Base-by-base conservation (phyloP, 2,888 invertebrate species). In the Seladonia tumulorum region DNA sequence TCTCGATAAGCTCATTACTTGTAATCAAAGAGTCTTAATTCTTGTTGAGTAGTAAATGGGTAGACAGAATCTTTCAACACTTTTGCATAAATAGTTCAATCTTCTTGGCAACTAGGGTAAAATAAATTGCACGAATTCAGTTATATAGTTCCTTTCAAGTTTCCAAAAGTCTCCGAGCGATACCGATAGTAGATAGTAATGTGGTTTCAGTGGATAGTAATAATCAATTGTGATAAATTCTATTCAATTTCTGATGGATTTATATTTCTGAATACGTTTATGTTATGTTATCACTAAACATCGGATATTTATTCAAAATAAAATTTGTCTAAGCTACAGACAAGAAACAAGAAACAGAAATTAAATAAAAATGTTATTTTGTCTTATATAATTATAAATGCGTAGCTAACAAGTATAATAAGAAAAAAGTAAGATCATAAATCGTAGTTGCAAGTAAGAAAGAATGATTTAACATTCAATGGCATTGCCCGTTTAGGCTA, bases 21-120 rank as follows among this genome's bases (percentile, higher is more conserved):
- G 45, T 71, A 45, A 71, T 71, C 71, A 71, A 71, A 71, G 71
- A 71, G 71, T 71, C 71, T 71, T 71, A 71, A 71, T 71, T 71
- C 71, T 45, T n/a, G 25, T 45, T 25, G 45, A 71, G 71, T 71
- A 71, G 8, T 71, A 66, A 66, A 18, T 29, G 18, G 22, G 7
- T 49, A 47, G 35, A 66, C 66, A 35, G 29, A 66, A 66, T 66
- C 66, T 66, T 66, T 22, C 35, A 35, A 66, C 66, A 35, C 35
- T 66, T 66, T 66, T 39, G 22, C 35, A 73, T 35, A 66, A 66
- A 35, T 22, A 35, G 35, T 18, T 66, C 18, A 66, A 39, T 29
- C 66, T 35, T 35, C 10, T 66, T 35, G 35, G 22, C 7, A 39
- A 66, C 35, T 18, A 22, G 18, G 35, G 18, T 66, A 14, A 29